phyloP scores from a whole-genome alignment of 2,797 vertebrate genomes.

The Myripristis murdjan region DNA sequence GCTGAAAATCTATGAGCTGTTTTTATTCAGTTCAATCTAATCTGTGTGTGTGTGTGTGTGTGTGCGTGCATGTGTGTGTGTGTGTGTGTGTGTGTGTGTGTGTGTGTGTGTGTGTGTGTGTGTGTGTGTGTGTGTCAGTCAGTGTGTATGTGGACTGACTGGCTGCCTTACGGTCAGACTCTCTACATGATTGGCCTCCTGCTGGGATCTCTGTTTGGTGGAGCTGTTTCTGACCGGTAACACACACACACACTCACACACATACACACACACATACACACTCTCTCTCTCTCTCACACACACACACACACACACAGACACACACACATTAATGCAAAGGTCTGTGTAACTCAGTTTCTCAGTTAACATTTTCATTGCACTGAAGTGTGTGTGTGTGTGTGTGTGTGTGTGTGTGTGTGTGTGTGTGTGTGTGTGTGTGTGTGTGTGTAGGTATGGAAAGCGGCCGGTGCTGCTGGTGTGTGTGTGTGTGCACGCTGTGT shows the following conservation, averaged over 20 bases:
- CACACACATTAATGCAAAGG: constrained; percentile 18
- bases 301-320: constrained; percentile 18
- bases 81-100: constrained; percentile 7
- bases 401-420: background rate
- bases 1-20: too few relatives aligned
- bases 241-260: constrained; percentile 4
- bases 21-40: too few relatives aligned
- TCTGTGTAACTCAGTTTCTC: too few relatives aligned
- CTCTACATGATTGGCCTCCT: constrained; percentile 79
- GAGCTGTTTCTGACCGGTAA: constrained; percentile 79
- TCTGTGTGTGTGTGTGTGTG: too few relatives aligned
- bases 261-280: too few relatives aligned
- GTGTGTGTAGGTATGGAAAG: constrained; percentile 78
- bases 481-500: constrained; percentile 62
- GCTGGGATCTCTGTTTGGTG: constrained; percentile 80
- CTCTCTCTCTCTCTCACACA: too few relatives aligned
- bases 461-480: constrained; percentile 73
- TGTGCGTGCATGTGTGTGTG: too few relatives aligned
- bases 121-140: constrained; percentile 59
- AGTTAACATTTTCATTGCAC: too few relatives aligned
- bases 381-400: too few relatives aligned
- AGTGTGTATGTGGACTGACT: constrained; percentile 63
- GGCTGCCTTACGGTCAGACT: constrained; percentile 72
- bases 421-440: constrained; percentile 19
- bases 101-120: constrained; percentile 13